Conservation (phyloP, 2,113 vertebrate genomes). For the Anas platyrhynchos region DNA sequence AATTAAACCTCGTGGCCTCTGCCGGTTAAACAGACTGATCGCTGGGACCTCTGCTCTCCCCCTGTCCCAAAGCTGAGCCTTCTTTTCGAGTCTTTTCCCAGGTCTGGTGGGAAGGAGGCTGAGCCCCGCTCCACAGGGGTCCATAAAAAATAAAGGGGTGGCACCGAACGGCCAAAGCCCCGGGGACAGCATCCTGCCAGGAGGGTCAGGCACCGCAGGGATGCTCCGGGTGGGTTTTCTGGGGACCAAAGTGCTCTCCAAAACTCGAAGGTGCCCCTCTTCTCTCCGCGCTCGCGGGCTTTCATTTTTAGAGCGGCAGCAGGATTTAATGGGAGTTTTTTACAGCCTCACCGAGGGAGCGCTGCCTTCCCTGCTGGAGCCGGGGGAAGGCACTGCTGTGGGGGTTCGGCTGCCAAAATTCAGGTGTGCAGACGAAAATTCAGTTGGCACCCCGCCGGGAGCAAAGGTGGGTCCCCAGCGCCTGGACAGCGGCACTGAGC, state of each 20-base stretch:
- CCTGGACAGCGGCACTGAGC: not conserved
- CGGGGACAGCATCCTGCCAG: accelerated
- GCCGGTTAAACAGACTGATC: not conserved
- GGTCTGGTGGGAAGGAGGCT: not conserved
- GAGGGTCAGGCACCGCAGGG: not conserved
- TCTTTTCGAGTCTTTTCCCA: not conserved
- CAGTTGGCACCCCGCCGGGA: too few relatives aligned
- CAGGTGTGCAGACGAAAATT: too few relatives aligned
- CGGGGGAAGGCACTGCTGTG: not conserved
- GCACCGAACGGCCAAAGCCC: not conserved
- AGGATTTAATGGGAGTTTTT: not conserved
- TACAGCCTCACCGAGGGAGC: not conserved
- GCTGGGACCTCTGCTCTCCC: not conserved
- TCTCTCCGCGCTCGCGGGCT: not conserved
- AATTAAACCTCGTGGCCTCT: constrained; percentile 8
- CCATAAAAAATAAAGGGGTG: too few relatives aligned
- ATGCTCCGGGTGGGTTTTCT: not conserved
- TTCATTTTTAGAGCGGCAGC: not conserved
- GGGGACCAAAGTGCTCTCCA: not conserved
- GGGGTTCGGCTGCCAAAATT: not conserved
- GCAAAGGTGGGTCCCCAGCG: too few relatives aligned
- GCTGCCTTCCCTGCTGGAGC: not conserved
- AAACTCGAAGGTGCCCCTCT: not conserved
- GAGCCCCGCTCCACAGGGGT: not conserved
- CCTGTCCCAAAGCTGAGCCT: not conserved